These are phyloP conservation scores for Grantiella picta DNA, from an alignment of 2,113 vertebrate genomes.

Conservation along the genomic window DNA sequence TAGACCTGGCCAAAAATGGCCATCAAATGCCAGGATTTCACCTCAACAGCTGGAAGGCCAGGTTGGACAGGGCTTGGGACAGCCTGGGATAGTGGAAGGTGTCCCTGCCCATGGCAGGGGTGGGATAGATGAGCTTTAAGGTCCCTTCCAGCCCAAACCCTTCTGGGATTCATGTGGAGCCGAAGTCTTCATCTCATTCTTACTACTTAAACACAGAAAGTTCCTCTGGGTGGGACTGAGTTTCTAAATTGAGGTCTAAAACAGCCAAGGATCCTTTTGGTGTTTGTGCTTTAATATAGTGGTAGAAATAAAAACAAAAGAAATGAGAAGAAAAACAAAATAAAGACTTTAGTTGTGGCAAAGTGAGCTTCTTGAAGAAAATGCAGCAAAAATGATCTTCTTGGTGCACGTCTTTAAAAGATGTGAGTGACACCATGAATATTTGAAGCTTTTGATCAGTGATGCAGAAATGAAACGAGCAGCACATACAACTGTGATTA, in stretches of 20 bases:
- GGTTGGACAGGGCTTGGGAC: neutral
- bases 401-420: neutral
- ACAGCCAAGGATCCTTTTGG: neutral
- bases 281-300: neutral
- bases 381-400: neutral
- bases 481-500: slow-evolving; percentile 12
- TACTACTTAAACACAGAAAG: neutral
- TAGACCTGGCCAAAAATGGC: neutral
- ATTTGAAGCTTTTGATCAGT: slow-evolving; percentile 12
- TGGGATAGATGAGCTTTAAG: neutral
- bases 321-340: neutral
- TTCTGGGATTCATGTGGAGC: neutral
- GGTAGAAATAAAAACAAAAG: neutral
- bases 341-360: accelerated
- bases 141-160: neutral
- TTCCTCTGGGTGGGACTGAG: neutral
- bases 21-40: neutral
- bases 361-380: neutral
- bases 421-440: neutral
- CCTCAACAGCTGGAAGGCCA: neutral
- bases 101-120: neutral
- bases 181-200: neutral
- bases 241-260: neutral
- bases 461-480: neutral
- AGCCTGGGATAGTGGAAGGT: accelerated